A percentile compares a stretch with the other conserved stretches of the same genome.
These are phyloP conservation scores for Galeopsomyia nigrocyanea DNA, from an alignment of 2,888 invertebrate genomes.

Conservation along the genomic window DNA sequence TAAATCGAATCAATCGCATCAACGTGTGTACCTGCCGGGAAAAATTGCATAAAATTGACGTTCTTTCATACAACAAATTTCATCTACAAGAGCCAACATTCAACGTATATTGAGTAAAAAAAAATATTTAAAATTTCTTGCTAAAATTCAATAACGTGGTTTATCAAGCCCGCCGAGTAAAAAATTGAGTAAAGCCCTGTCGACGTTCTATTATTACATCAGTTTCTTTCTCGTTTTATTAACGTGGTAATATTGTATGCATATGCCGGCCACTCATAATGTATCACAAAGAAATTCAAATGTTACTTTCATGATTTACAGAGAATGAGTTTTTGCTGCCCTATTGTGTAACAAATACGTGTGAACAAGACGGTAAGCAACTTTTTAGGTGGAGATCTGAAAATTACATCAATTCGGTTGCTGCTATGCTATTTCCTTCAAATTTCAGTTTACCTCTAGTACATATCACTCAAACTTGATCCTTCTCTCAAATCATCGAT, in stretches of 20 bases:
- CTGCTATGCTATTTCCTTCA: constrained; percentile 23
- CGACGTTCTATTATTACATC: constrained; percentile 24
- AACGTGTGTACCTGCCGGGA: background rate
- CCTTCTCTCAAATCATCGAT: constrained; percentile 32
- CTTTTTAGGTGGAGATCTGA: constrained; percentile 45
- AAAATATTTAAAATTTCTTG: constrained; percentile 37
- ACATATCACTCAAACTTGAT: constrained; percentile 8
- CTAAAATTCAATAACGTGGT: constrained; percentile 31
- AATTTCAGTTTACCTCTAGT: constrained; percentile 20
- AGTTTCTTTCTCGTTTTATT: constrained; percentile 24
- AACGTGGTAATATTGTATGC: constrained; percentile 34
- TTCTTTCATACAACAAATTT: constrained; percentile 33
- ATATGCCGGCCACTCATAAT: constrained; percentile 36
- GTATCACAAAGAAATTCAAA: constrained; percentile 37
- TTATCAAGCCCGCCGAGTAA: constrained; percentile 40
- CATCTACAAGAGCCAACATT: constrained; percentile 32
- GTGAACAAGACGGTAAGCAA: constrained; percentile 56
- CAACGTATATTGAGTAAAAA: constrained; percentile 40
- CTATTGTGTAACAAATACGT: constrained; percentile 50
- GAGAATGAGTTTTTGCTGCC: constrained; percentile 45
- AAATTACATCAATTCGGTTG: constrained; percentile 41
- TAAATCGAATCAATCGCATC: constrained; percentile 34
- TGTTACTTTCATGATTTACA: constrained; percentile 48
- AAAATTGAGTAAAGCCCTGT: constrained; percentile 41
- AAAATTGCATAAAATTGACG: constrained; percentile 35